These are phyloP conservation scores for Agonopterix arenella DNA, from an alignment of 2,888 invertebrate genomes.

Conservation along the genomic window DNA sequence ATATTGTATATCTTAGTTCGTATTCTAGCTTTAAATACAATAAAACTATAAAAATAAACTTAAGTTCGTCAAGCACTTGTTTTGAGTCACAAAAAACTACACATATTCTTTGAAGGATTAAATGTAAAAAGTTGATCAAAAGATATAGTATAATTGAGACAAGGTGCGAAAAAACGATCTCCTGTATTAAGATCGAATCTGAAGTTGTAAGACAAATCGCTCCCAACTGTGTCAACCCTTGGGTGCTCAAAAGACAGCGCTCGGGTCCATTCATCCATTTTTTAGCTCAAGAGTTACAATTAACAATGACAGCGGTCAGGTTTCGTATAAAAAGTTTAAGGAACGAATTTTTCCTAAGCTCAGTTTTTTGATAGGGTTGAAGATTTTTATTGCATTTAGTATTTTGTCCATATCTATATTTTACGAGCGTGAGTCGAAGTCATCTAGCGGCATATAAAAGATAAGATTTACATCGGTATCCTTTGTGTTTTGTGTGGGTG, in stretches of 20 bases:
- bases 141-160: constrained; percentile 42
- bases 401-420: constrained; percentile 68
- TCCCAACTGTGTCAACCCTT: constrained; percentile 61
- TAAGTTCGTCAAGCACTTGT: constrained; percentile 16
- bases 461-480: constrained; percentile 59
- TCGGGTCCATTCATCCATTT: constrained; percentile 59
- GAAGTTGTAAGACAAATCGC: constrained; percentile 67
- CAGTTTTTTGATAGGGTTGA: constrained; percentile 36
- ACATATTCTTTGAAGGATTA: constrained; percentile 9
- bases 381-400: constrained; percentile 59
- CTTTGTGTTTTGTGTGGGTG: constrained; percentile 60
- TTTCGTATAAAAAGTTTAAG: constrained; percentile 46
- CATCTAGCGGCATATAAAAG: constrained; percentile 52
- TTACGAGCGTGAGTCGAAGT: constrained; percentile 47
- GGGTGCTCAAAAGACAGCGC: constrained; percentile 49
- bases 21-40: constrained; percentile 39
- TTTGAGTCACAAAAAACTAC: constrained; percentile 7
- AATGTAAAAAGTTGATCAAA: constrained; percentile 18
- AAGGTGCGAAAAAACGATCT: constrained; percentile 59
- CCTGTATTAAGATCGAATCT: constrained; percentile 57
- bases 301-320: constrained; percentile 70
- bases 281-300: constrained; percentile 56
- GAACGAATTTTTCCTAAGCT: constrained; percentile 41
- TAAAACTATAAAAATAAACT: constrained; percentile 53
- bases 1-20: constrained; percentile 44